These are phyloP conservation scores for Agrotis clavis DNA, from an alignment of 2,888 invertebrate species.

Conservation along the genomic window DNA sequence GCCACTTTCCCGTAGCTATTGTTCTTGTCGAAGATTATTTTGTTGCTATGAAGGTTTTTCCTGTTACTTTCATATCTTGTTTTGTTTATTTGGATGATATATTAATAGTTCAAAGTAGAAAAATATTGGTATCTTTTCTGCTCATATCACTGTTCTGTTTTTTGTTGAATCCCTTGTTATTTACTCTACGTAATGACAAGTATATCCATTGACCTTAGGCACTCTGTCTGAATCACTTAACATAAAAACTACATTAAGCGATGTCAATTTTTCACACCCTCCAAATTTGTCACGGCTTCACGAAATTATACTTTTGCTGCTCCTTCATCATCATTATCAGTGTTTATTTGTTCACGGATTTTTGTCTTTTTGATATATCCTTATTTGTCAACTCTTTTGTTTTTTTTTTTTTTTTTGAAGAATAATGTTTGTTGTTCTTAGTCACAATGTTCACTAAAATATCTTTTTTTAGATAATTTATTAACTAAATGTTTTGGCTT, in stretches of 20 bases:
- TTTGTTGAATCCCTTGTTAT: conserved; percentile 1
- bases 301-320: conserved; percentile 53
- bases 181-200: conserved; percentile 21
- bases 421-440: too few relatives aligned
- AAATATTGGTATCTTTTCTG: not conserved
- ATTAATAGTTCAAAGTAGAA: not conserved
- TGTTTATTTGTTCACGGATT: conserved; percentile 36
- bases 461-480: not conserved
- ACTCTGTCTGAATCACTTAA: conserved; percentile 50
- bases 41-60: conserved; percentile 1
- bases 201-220: conserved; percentile 37
- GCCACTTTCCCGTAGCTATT: conserved; percentile 65
- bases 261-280: conserved; percentile 51
- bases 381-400: not conserved
- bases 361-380: not conserved
- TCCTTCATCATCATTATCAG: conserved; percentile 54
- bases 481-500: not conserved
- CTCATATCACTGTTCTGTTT: not conserved
- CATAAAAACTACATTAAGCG: conserved; percentile 60
- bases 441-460: too few relatives aligned
- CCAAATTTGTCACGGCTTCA: conserved; percentile 55
- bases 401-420: not conserved
- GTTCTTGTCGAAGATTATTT: conserved; percentile 49
- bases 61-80: not conserved
- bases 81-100: not conserved